Evolutionary conservation across 1,140 invertebrate species (phyloP).

Genomic region (Ctenoplectra terminalis): DNA sequence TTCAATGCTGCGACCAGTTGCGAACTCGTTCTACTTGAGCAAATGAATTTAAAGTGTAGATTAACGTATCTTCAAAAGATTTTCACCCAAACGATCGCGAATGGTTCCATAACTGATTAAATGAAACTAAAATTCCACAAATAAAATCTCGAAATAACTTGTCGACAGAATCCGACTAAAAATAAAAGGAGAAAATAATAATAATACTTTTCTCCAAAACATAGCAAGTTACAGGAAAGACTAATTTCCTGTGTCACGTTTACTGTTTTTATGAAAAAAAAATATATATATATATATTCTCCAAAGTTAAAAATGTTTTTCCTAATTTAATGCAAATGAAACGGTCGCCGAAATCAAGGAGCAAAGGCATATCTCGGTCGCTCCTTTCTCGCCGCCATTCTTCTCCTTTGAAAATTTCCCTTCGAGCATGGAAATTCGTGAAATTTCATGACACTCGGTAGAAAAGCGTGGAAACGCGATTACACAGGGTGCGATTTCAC

Average conservation of each 20-base stretch:
- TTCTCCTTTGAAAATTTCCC: background rate
- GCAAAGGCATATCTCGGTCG: background rate
- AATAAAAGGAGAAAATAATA: no score
- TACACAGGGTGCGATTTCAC: background rate
- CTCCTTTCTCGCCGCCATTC: background rate
- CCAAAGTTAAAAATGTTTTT: background rate
- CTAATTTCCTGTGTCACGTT: no score
- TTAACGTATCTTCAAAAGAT: no score
- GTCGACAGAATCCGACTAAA: no score
- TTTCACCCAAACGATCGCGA: no score
- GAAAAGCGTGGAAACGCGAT: background rate
- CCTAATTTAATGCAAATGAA: background rate
- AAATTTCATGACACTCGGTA: background rate
- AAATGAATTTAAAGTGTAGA: background rate
- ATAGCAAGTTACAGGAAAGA: no score
- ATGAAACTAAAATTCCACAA: no score
- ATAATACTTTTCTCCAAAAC: no score
- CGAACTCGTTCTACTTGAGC: background rate
- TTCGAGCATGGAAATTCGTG: background rate
- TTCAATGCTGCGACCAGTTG: background rate
- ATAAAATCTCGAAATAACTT: no score
- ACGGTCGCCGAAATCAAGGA: background rate
- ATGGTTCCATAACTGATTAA: no score
- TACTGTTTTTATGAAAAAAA: no score
- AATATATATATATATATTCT: no score